Conservation (phyloP, 2,113 vertebrate genomes). For the Mobula hypostoma region DNA sequence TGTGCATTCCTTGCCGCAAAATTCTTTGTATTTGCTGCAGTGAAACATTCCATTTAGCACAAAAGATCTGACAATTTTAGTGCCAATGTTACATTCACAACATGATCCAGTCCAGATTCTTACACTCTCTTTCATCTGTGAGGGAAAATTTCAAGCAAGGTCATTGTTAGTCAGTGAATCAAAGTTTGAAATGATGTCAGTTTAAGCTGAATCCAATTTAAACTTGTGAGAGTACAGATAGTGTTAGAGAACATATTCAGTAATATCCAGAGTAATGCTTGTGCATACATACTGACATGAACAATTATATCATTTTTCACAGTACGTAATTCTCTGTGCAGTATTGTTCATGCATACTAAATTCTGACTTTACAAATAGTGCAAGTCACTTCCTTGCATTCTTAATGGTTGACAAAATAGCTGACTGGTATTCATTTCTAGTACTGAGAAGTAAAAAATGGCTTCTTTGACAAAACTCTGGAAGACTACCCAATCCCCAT, state of each 20-base stretch:
- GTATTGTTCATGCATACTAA: constrained; percentile 9
- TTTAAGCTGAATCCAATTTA: constrained; percentile 33
- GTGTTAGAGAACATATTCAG: background rate
- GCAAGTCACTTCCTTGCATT: constrained; percentile 9
- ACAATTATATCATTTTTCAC: constrained; percentile 12
- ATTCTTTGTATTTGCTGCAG: constrained; percentile 2
- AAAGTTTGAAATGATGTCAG: constrained; percentile 21
- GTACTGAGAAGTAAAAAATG: background rate
- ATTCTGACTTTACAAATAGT: background rate
- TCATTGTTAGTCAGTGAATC: constrained; percentile 29
- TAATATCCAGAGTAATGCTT: constrained; percentile 1
- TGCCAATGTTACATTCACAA: constrained; percentile 15
- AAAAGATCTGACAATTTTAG: background rate
- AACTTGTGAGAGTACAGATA: constrained; percentile 7
- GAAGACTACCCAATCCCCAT: background rate
- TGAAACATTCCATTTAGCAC: constrained; percentile 17
- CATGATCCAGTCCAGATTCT: constrained; percentile 29
- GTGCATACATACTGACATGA: constrained; percentile 1
- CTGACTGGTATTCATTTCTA: background rate
- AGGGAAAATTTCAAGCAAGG: constrained; percentile 15
- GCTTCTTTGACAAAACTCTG: background rate
- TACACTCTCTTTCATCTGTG: background rate
- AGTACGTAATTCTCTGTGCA: background rate
- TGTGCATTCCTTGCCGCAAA: background rate
- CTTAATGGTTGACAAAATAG: background rate